Base-by-base conservation (phyloP, 1,140 invertebrate genomes). In the Melitaea cinxia region DNA sequence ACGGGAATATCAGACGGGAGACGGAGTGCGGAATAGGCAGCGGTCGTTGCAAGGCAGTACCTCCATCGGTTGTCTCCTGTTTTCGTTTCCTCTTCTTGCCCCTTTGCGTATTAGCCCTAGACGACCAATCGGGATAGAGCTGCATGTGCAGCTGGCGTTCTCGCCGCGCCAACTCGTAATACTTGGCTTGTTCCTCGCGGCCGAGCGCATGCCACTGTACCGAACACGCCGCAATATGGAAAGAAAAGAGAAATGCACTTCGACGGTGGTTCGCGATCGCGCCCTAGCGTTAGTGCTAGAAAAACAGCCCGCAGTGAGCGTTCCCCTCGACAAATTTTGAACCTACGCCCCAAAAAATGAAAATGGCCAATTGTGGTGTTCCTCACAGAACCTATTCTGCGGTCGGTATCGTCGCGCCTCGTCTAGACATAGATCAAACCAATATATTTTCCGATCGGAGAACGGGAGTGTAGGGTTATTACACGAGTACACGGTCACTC, bases 51-150 rank as follows among this genome's bases (percentile, higher is more conserved):
- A 85, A 87, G 91, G 87, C 88, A 93, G 93, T 95, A 96, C 96
- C 96, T 96, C 96, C 97, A 95, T 97, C 97, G 93, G 95, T 96
- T 94, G 96, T 97, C 93, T 98, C 98, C 95, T 97, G 97, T 95
- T 98, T 99, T 94, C 97, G 95, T 94, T 98, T 99, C 95, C 98
- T 98, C 95, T 99, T 99, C 95, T 99, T 98, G 94, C 96, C 96
- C 93, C 96, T 96, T 93, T 96, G 96, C 93, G 96, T 96, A 94
- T 99, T 99, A 92, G 98, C 95, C 91, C 98, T 98, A 93, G 95
- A 97, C 92, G 97, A 98, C 99, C 99, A 99, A 93, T 98, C 97
- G 87, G 98, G 98, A 94, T 99, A 99, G 91, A 98, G 95, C 94
- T 98, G 97, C 96, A 98, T 97, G 94, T 99, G 98, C 92, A 98